Evolutionary conservation across 2,113 vertebrate species (phyloP).

Genomic region (Rattus norvegicus): DNA sequence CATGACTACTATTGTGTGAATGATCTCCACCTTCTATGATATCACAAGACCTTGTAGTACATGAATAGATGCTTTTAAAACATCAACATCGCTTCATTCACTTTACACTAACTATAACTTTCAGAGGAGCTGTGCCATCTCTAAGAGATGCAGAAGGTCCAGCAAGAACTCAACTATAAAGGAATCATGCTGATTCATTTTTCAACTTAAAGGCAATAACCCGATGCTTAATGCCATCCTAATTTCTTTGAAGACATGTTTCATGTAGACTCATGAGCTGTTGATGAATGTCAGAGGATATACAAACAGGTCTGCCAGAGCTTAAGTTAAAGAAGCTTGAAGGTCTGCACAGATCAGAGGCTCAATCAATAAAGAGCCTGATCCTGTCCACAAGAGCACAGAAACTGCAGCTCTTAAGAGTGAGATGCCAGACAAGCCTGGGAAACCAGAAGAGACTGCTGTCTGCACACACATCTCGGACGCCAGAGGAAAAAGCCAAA

Average conservation of each 20-base stretch:
- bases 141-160: neutral
- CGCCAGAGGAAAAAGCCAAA: too few species aligned
- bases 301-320: neutral
- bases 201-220: neutral
- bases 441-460: too few species aligned
- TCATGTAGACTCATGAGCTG: neutral
- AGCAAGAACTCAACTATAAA: conserved; percentile 24
- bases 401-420: neutral
- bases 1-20: conserved; percentile 77
- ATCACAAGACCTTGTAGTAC: conserved; percentile 27
- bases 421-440: too few species aligned
- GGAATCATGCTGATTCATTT: neutral
- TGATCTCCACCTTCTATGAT: conserved; percentile 39
- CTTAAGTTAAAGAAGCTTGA: neutral
- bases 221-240: neutral
- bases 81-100: neutral
- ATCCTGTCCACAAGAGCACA: neutral
- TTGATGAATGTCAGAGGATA: too few species aligned
- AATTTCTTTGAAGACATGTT: neutral
- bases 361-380: neutral
- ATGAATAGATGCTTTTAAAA: conserved; percentile 52
- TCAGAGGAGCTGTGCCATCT: neutral
- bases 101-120: conserved; percentile 38
- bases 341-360: neutral
- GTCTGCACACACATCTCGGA: too few species aligned